Percentiles rank a stretch among this genome's conserved stretches.
Evolutionary conservation across 92 coral and sea anemone genomes (phyloP).

Genomic region (Zoanthus sociatus): DNA sequence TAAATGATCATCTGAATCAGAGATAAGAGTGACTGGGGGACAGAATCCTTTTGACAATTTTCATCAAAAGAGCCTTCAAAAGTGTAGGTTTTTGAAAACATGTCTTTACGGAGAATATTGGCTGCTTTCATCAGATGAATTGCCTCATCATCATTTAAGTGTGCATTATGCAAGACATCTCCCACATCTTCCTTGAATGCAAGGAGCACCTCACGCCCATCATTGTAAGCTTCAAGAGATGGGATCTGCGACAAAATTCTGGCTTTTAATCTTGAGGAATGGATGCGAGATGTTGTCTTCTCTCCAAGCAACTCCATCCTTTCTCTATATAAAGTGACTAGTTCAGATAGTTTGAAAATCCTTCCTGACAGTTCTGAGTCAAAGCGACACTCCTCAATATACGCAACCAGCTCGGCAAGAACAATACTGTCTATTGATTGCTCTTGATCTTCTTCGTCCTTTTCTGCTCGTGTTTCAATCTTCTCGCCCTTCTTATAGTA

Average conservation of each 20-base stretch:
- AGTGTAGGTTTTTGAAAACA: conserved; percentile 34
- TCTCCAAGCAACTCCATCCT: conserved; percentile 50
- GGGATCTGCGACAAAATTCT: conserved; percentile 60
- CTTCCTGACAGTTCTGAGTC: conserved; percentile 5
- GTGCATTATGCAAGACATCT: conserved; percentile 52
- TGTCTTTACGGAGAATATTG: conserved; percentile 63
- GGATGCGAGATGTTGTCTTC: conserved; percentile 15
- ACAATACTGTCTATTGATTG: too few species aligned
- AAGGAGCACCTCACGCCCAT: conserved; percentile 32
- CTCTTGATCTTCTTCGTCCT: too few species aligned
- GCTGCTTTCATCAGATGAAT: conserved; percentile 66
- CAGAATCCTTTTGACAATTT: conserved; percentile 62
- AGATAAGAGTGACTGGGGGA: conserved; percentile 63
- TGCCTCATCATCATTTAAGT: conserved; percentile 68
- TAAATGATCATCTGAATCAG: conserved; percentile 63
- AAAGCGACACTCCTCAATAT: conserved; percentile 62
- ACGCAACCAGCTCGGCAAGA: conserved; percentile 69
- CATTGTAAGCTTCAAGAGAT: conserved; percentile 27
- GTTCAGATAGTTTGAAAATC: conserved; percentile 53
- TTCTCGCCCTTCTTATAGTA: too few species aligned
- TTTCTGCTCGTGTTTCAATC: too few species aligned
- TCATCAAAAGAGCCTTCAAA: conserved; percentile 27
- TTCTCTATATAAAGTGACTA: conserved; percentile 38
- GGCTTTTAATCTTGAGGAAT: conserved; percentile 61
- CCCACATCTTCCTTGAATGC: conserved; percentile 39